Percentiles rank a stretch among this genome's conserved stretches.
Evolutionary conservation across 92 coral and sea anemone species (phyloP).

Genomic region (Zoanthus sansibaricus): DNA sequence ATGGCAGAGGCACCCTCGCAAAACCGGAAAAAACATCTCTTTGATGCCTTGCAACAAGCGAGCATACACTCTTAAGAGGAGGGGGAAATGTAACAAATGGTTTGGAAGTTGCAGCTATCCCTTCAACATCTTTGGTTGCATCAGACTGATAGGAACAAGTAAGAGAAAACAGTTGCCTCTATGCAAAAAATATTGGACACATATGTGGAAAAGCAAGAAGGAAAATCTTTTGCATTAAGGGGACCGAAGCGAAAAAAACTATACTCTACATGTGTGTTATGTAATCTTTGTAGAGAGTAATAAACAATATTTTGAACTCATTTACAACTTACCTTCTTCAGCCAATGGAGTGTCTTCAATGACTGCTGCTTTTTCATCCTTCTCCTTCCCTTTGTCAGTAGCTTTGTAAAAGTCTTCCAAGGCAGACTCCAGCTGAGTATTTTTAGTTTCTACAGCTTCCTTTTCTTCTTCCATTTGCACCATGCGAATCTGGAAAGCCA

Average conservation of each 20-base stretch:
- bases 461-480: conserved; percentile 82
- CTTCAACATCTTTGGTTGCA: too few species aligned
- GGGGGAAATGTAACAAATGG: too few species aligned
- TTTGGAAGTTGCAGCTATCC: too few species aligned
- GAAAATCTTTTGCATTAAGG: background rate
- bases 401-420: conserved; percentile 92
- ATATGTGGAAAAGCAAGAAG: background rate
- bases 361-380: conserved; percentile 3
- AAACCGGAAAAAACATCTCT: too few species aligned
- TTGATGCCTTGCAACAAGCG: too few species aligned
- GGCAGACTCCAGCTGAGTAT: conserved; percentile 85
- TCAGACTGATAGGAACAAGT: too few species aligned
- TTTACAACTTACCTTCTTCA: conserved; percentile 63
- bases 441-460: conserved; percentile 76
- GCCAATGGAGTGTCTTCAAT: conserved; percentile 31
- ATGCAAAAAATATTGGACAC: too few species aligned
- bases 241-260: background rate
- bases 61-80: too few species aligned
- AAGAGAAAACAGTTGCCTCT: too few species aligned
- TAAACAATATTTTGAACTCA: background rate
- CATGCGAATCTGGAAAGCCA: conserved; percentile 70
- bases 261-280: background rate
- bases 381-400: conserved; percentile 80
- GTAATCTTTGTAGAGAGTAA: background rate
- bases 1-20: too few species aligned